Evolutionary conservation across 2,113 vertebrate species (phyloP), one percentile per base, ranked within the genome.

Genomic region (Ardeotis arabs): DNA sequence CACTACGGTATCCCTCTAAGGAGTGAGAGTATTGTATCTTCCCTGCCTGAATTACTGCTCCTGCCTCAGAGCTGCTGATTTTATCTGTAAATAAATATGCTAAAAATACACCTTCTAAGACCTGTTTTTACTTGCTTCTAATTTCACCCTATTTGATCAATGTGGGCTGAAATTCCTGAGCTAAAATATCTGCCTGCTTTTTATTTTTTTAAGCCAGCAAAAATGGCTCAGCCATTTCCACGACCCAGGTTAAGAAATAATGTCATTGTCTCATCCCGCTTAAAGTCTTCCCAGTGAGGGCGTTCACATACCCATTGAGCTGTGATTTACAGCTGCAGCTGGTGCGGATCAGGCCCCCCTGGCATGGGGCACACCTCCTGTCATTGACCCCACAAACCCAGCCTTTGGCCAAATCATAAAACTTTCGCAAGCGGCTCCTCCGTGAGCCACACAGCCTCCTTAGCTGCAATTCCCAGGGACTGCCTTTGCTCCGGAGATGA

Each of bases 371-470:
- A 8, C 88, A 49, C 9, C 55, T 84, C 68, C 68, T 45, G 83
- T 29, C 87, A 49, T 12, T 6, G 84, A 94, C 84, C 66, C 93
- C 86, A 25, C 94, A 63, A 69, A 82, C 93, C 52, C 89, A 90
- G 70, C 82, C 90, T 79, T 44, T 12, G 90, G 82, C 75, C 87
- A 58, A 72, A 49, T 8, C 94, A 5, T 64, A 73, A 79, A 94
- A 78, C 93, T 95, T 83, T 16, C 21, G 1, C 1, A 52, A 85
- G 85, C 0, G 19, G 47, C 69, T 89, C 50, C 55, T 58, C 41
- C 0, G 8, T 3, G 60, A 68, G 77, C 47, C 1, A 9, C 8
- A 2, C 77, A 28, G 29, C 68, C 62, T 8, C 78, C 37, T 82
- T 0, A 1, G 33, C 58, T 7, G 52, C 62, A 0, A 13, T 52